Base-by-base conservation (phyloP, 2,113 vertebrate species). In the Orcinus orca region DNA sequence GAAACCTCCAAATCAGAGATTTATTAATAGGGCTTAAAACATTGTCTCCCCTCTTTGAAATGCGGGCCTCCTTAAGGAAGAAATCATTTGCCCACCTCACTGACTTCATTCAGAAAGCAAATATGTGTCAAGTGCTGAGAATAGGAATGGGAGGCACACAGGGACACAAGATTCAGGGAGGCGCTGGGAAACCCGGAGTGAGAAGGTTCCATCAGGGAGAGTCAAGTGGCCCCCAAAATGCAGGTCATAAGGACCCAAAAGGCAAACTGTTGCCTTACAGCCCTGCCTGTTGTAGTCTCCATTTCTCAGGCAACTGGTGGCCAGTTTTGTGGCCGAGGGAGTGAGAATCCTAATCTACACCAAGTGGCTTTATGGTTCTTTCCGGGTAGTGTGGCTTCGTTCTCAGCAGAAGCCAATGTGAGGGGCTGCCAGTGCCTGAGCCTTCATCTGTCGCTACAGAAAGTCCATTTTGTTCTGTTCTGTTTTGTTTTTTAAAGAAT, bases 101-200 rank as follows among this genome's bases (percentile, higher is more conserved):
- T 85, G 73, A 60, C 58, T 86, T 88, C 62, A 95, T 93, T 93
- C 76, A 33, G 44, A 88, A 63, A 77, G 77, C 38, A 76, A 67
- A 50, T n/a, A 41, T 47, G 15, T 83, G 26, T 88, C n/a, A 73
- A 44, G 44, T 84, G 44, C 31, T 31, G 23, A 81, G 63, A 84
- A 21, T 76, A 70, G 7, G 12, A 74, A 60, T 82, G 47, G 2
- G 6, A 79, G 31, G 50, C 47, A 71, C 10, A 14, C 67, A 41
- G 6, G n/a, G 36, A 31, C 53, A 20, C 20, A 93, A 71, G 53
- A 73, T 77, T 50, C 33, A 82, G 58, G 55, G 60, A 67, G 36
- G 12, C 12, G 2, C 41, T 76, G 25, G 70, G 5, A 36, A 93
- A 76, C 4, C 38, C 33, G 31, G 29, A 21, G 33, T 1, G 33